Evolutionary conservation across 1,140 invertebrate genomes (phyloP), one percentile per base, ranked within the genome.

Genomic region (Ruditapes philippinarum): DNA sequence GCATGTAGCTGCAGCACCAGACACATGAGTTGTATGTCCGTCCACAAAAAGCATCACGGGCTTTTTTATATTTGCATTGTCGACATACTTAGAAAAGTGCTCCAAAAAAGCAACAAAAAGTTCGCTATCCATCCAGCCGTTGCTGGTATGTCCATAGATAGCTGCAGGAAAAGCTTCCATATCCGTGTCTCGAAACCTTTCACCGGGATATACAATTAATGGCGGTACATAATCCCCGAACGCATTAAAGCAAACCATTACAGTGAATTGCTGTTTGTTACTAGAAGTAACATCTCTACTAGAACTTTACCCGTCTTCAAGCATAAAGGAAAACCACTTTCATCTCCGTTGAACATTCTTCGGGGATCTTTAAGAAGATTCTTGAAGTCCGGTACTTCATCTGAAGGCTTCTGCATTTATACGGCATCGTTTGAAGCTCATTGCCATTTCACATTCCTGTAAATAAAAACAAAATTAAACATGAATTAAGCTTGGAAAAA

Each of bases 181-280:
- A 19, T 38, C 42, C 2, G 45, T 78, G 12, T 38, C 54, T 17
- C 79, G 33, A 40, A 81, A 81, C n/a, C 79, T 0, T 40, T 81
- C 42, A 3, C 79, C 79, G 5, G 79, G 79, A 62, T 81, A 81
- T 7, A 81, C 54, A 60, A 81, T 62, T 3, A 81, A 38, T 17
- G 51, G 79, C 14, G 51, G 73, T 19, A 81, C 33, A 36, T 81
- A 81, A 36, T 62, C 38, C 3, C 79, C 79, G 38, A 81, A 12
- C 0, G 79, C 79, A 9, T 62, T 81, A 22, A 62, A 81, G 38
- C 79, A 81, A 5, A 40, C 79, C 33, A 81, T 60, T 11, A 81
- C 79, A 22, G 79, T 60, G 5, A 81, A 36, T 54, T 81, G 76
- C 14, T 22, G 17, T 42, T 62, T 82, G 80, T 68, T 31, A 38